Base-by-base conservation (phyloP, 92 coral and sea anemone genomes). In the Epizoanthus stellaris region DNA sequence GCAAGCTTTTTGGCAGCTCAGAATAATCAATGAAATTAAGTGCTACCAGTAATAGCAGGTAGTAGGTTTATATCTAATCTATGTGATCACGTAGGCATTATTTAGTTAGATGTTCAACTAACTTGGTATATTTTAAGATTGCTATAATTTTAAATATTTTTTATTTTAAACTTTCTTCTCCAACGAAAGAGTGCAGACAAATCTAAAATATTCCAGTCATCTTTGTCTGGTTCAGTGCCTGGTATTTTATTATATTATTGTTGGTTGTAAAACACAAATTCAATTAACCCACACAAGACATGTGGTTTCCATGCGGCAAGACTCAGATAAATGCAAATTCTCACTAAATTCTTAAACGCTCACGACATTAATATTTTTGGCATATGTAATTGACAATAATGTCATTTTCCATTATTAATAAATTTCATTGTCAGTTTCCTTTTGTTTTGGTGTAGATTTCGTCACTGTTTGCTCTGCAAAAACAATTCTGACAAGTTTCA, bases 251-350 rank as follows among this genome's bases (percentile, higher is more conserved):
- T 20, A 21, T 20, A 30, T 9, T 6, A 71, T 58, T 71, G 76
- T 25, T 71, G 15, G 76, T 25, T 71, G 15, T 47, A 25, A 71
- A 36, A 17, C 34, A 34, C 17, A 23, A 30, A 75, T 5, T 75
- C 58, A 9, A 14, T 15, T 0, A 13, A 52, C 15, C 47, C 57
- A n/a, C 23, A 30, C 47, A 34, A 34, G 36, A 75, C 80, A 75
- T 75, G 80, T 56, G 80, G 80, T 75, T 75, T 75, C 49, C 65
- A 75, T 75, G 80, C 16, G 67, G 80, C 19, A 20, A 16, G 39
- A 54, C 40, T 11, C 13, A 1, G 56, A 34, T 65, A 65, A 34
- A 65, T 71, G 11, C 14, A 71, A 4, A 71, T 7, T 43, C 39
- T 6, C 52, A 71, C 20, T 25, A 71, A 71, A 71, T n/a, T 21